Evolutionary conservation across 2,888 invertebrate species (phyloP).

Genomic region (Drosophila fungiperda): DNA sequence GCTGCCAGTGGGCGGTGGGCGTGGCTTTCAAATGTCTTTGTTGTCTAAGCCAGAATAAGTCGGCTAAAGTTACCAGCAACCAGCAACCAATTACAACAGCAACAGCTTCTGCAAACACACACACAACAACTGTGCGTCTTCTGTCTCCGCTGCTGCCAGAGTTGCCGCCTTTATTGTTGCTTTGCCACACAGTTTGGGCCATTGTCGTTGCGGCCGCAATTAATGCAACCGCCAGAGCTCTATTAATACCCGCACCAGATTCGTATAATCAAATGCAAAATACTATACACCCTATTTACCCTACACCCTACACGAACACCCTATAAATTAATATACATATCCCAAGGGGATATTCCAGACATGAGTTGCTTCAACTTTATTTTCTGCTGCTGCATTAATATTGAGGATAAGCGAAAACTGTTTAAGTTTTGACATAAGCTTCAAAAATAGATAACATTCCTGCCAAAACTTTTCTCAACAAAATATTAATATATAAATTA

Average conservation of each 20-base stretch:
- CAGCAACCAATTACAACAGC: constrained; percentile 20
- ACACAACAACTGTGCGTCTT: neutral
- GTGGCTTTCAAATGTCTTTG: constrained; percentile 34
- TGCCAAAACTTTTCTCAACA: neutral
- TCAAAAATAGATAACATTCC: neutral
- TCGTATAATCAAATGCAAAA: constrained; percentile 4
- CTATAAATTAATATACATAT: neutral
- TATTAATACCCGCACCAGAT: constrained; percentile 11
- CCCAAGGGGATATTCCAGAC: neutral
- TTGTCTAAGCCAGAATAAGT: constrained; percentile 57
- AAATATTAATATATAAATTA: no score
- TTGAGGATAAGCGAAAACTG: neutral
- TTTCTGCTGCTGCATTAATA: neutral
- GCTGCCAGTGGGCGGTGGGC: constrained; percentile 32
- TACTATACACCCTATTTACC: neutral
- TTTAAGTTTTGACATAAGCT: neutral
- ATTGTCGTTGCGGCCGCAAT: constrained; percentile 29
- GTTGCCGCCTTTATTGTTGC: constrained; percentile 10
- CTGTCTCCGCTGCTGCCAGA: neutral
- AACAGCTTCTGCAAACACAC: constrained; percentile 4
- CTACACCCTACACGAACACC: neutral
- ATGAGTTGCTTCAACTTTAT: neutral
- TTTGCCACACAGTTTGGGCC: constrained; percentile 6
- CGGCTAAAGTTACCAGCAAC: constrained; percentile 25
- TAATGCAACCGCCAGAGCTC: constrained; percentile 25